A percentile compares a stretch with the other conserved stretches of the same genome.
Evolutionary conservation across 2,797 vertebrate species (phyloP).

Genomic region (Gymnopithys bicolor): DNA sequence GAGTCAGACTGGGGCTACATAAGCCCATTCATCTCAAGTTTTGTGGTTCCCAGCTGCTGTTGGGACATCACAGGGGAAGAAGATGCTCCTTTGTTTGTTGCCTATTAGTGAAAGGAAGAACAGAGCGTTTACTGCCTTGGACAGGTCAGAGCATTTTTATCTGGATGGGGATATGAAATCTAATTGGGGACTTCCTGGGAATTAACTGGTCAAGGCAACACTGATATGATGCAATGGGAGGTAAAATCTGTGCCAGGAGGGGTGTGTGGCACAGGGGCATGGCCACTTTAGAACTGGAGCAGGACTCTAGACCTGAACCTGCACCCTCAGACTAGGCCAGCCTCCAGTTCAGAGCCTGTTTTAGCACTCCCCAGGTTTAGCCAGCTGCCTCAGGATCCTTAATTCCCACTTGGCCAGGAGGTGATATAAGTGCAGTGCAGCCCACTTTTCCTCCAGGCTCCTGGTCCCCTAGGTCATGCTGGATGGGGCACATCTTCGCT

Average conservation of each 20-base stretch:
- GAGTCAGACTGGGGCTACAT: neutral
- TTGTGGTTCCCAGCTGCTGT: neutral
- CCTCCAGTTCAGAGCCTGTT: neutral
- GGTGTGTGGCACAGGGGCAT: neutral
- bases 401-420: neutral
- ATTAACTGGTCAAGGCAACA: neutral
- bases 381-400: neutral
- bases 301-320: neutral
- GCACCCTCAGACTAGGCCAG: neutral
- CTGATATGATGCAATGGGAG: rapidly evolving
- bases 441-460: rapidly evolving
- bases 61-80: neutral
- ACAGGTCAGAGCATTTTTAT: neutral
- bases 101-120: neutral
- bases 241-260: neutral
- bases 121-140: neutral
- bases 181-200: neutral
- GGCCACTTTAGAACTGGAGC: neutral
- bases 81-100: neutral
- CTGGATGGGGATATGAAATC: neutral
- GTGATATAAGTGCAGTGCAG: neutral
- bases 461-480: neutral
- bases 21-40: neutral
- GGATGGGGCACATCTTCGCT: rapidly evolving
- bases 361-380: neutral